Base-by-base conservation (phyloP, 2,797 vertebrate genomes). In the Argya squamiceps region DNA sequence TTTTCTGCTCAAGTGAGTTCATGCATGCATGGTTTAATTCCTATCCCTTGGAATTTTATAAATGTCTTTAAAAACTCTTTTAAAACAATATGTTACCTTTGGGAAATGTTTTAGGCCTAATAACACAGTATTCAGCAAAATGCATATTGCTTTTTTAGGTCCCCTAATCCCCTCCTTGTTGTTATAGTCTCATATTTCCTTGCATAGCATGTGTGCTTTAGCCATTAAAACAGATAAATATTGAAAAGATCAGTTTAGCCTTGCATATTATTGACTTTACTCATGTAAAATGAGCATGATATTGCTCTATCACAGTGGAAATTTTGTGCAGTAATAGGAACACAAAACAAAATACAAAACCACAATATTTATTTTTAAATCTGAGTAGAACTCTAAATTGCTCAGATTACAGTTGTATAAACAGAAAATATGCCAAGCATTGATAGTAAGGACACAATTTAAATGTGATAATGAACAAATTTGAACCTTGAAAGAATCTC, bases 181-280 rank as follows among this genome's bases (percentile, higher is more conserved):
- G 44, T 90, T 83, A 77, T 15, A 85, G 24, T 73, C 37, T 81
- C 53, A 36, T 19, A 75, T 91, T 79, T 85, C 37, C 80, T 91
- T 88, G 39, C 44, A 82, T 88, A 71, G 36, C 21, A 26, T 74
- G n/a, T 62, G 22, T 88, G 19, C 13, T 87, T 68, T 71, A 82
- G 26, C 43, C 82, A 89, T 88, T 95, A 92, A 94, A 96, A 79
- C 5, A 73, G 60, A 81, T 3, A 8, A 82, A 86, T 96, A 92
- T 52, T 49, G 64, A 77, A 96, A 96, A 96, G 18, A 94, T 62
- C 44, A 26, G 41, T 59, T 87, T 95, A 89, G 41, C 29, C 56
- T 88, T 88, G 50, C 46, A 30, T 80, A 69, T 53, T 96, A 80
- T 64, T 97, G 65, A 71, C 60, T 95, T 96, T 82, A 69, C 21